These are phyloP conservation scores for Sebastes fasciatus DNA, from an alignment of 2,113 vertebrate species.

Conservation along the genomic window DNA sequence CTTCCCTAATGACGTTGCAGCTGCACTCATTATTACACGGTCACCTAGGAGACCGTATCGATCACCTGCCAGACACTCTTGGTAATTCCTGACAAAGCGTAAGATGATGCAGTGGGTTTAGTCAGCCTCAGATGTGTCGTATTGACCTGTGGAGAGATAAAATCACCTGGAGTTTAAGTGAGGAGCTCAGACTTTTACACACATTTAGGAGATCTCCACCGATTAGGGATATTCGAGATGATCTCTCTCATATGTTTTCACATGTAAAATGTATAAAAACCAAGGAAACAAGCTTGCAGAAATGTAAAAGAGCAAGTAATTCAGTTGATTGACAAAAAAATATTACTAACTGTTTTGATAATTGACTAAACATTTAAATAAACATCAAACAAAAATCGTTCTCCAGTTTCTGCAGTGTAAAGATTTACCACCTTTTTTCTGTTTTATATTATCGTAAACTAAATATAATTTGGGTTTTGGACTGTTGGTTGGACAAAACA, in stretches of 20 bases:
- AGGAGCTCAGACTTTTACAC: background rate
- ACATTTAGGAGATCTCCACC: background rate
- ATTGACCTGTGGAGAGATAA: background rate
- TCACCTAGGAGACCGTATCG: slow-evolving; percentile 61
- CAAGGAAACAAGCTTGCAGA: background rate
- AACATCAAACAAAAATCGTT: background rate
- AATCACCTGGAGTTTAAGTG: background rate
- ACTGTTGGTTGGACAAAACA: background rate
- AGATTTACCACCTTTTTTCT: background rate
- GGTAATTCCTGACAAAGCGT: slow-evolving; percentile 19
- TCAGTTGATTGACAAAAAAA: too few relatives aligned
- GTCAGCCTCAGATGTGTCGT: background rate
- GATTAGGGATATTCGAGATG: background rate
- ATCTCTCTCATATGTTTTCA: background rate
- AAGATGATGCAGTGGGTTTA: background rate
- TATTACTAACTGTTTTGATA: background rate
- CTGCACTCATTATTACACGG: slow-evolving; percentile 16
- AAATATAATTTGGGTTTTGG: too few relatives aligned
- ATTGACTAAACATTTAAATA: background rate
- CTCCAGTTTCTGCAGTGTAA: background rate
- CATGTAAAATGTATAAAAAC: background rate
- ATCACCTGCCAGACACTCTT: slow-evolving; percentile 33
- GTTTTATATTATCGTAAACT: background rate
- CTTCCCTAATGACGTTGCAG: slow-evolving; percentile 48
- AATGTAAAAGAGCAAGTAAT: background rate